These are phyloP conservation scores for Danio choprae DNA, from an alignment of 2,797 vertebrate species.

Conservation along the genomic window DNA sequence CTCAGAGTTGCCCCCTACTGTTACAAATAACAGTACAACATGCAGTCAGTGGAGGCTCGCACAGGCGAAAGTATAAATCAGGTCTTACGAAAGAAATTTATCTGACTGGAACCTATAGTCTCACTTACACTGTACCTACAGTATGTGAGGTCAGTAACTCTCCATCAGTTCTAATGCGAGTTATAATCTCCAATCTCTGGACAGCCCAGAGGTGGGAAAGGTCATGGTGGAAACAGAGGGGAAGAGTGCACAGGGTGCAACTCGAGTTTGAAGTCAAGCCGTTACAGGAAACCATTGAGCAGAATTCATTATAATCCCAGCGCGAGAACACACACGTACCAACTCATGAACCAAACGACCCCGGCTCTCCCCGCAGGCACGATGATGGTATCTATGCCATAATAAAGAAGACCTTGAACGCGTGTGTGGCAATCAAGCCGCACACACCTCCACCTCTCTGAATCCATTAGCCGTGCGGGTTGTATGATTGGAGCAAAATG, in stretches of 20 bases:
- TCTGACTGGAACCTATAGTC: not conserved
- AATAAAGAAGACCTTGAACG: constrained; percentile 59
- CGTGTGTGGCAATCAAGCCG: not conserved
- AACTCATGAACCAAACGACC: constrained; percentile 7
- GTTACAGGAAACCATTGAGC: constrained; percentile 1
- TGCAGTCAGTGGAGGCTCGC: too few species aligned
- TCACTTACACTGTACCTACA: not conserved
- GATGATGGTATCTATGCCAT: constrained; percentile 66
- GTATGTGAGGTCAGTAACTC: not conserved
- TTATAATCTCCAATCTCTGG: constrained; percentile 9
- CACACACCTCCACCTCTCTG: constrained; percentile 57
- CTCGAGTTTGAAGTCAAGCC: not conserved
- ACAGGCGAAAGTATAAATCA: too few species aligned
- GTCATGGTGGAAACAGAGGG: not conserved
- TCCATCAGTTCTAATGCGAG: not conserved
- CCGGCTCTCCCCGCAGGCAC: constrained; percentile 27
- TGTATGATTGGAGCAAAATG: constrained; percentile 64
- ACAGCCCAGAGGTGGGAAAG: not conserved
- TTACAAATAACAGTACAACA: too few species aligned
- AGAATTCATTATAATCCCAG: constrained; percentile 10
- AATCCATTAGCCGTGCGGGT: constrained; percentile 73
- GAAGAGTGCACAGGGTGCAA: not conserved
- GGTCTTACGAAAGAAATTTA: not conserved
- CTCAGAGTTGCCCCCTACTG: too few species aligned
- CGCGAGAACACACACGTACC: not conserved